Evolutionary conservation across 1,140 invertebrate species (phyloP), one percentile per base, ranked within the genome.

Genomic region (Dendroctonus valens): DNA sequence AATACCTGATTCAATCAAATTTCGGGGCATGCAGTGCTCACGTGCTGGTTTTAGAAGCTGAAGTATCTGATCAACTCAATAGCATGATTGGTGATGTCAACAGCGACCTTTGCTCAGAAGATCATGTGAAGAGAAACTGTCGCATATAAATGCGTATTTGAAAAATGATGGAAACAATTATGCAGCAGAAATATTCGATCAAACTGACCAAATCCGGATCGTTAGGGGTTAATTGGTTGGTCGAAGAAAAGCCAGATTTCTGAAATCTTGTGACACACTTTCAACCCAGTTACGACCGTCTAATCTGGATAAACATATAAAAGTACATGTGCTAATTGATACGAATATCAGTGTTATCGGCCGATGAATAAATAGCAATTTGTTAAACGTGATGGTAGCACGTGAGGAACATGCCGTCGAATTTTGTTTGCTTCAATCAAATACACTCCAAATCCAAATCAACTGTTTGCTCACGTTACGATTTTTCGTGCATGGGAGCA

Each of bases 331-430:
- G 38, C 9, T n/a, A 38, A 55, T 39, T 55, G 15, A 39, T 44
- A 58, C 46, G 26, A 46, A 9, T 46, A 58, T 58, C 46, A 44
- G 3, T 44, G 41, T 58, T 44, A 58, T 58, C 55, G 3, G 41
- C 41, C 7, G 55, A 58, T 58, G 41, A 44, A 58, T 58, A 26
- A 58, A 38, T 58, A 58, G 55, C 11, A 44, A 14, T 38, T 44
- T 44, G 41, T 6, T 41, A 58, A 58, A 58, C 55, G 55, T 58
- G 55, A 58, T 44, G 55, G 41, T 58, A 12, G 46, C 55, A 58
- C 55, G 55, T 58, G 55, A 58, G 55, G 11, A 58, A 44, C 55
- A 58, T 46, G 55, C 41, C 15, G 40, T 37, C n/a, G 41, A 58
- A 40, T 58, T 46, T 42, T 58, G 12, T 41, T 44, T 58, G 15